Base-by-base conservation (phyloP, 2,888 invertebrate genomes). In the Choristoneura rosaceana region DNA sequence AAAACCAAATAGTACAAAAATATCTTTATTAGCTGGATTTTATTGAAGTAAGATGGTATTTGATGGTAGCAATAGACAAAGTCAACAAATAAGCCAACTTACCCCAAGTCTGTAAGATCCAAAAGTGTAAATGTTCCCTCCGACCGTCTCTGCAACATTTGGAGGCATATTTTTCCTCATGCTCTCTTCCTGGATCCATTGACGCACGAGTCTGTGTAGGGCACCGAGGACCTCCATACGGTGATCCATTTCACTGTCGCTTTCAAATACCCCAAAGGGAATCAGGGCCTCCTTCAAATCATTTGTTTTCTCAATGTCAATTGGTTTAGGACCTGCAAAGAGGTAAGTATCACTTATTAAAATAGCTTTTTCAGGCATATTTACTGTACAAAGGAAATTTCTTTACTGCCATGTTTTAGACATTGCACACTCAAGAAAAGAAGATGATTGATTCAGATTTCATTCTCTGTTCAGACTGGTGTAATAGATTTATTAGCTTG, bases 51-150 rank as follows among this genome's bases (percentile, higher is more conserved):
- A 1, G 47, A 47, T 47, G 47, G 25, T 25, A 25, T 25, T 25
- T 25, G 25, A 25, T 25, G 25, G 47, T 47, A 14, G 5, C 43
- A 10, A 12, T 43, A 43, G 38, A 4, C 5, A 38, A 38, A 38
- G 7, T 7, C 10, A 43, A 43, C 52, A 52, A 52, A 17, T 52
- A 52, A 52, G 8, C 12, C 43, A 14, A 91, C 95, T 93, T 80
- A 95, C 99, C 81, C 99, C 98, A 79, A 98, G 95, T 78, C 98
- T 95, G 88, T 99, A 99, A 70, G 99, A 99, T 61, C 99, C 99
- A 91, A 99, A 99, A n/a, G 99, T 99, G 87, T 98, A 99, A 75
- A 99, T 98, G 93, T 99, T 99, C 4, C 99, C 99, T 33, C 99
- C 99, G 73, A 99, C 97, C 78, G 96, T 96, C 70, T 98, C 98